Evolutionary conservation across 2,888 invertebrate species (phyloP).

Genomic region (Nycteola revayana): DNA sequence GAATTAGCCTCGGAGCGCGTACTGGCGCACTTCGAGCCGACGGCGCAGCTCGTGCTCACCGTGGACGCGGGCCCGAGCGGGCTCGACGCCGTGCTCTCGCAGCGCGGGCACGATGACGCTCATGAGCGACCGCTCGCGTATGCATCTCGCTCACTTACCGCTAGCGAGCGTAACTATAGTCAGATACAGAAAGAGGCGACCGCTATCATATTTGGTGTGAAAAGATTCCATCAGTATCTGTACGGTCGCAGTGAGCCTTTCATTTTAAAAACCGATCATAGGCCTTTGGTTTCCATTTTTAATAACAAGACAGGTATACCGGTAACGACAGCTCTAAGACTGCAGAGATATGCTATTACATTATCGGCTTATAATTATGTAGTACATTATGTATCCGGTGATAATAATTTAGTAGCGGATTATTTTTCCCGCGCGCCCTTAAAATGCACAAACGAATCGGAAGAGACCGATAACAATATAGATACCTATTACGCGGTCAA

Average conservation of each 20-base stretch:
- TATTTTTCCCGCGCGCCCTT: conserved; percentile 2
- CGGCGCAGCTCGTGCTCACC: not conserved
- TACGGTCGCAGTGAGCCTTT: conserved; percentile 2
- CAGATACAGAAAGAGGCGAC: conserved; percentile 2
- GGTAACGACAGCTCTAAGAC: not conserved
- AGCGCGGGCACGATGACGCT: not conserved
- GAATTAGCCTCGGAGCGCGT: conserved; percentile 12
- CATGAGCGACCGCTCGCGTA: not conserved
- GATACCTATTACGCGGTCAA: not conserved
- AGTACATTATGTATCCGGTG: not conserved
- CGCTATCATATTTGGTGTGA: conserved; percentile 1
- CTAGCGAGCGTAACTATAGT: conserved; percentile 1
- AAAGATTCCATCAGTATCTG: not conserved
- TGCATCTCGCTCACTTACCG: not conserved
- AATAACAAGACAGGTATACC: not conserved
- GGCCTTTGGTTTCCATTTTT: conserved; percentile 3
- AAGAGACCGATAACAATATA: not conserved
- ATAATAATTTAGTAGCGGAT: conserved; percentile 1
- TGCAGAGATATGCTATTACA: conserved; percentile 1
- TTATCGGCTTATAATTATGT: conserved; percentile 2
- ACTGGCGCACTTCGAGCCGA: conserved; percentile 13
- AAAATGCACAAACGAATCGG: not conserved
- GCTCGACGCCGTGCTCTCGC: not conserved
- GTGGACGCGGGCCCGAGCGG: not conserved
- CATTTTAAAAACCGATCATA: conserved; percentile 3